Percentiles rank a stretch among this genome's conserved stretches.
These are phyloP conservation scores for Peromyscus nudipes DNA, from an alignment of 2,797 vertebrate species.

Conservation along the genomic window DNA sequence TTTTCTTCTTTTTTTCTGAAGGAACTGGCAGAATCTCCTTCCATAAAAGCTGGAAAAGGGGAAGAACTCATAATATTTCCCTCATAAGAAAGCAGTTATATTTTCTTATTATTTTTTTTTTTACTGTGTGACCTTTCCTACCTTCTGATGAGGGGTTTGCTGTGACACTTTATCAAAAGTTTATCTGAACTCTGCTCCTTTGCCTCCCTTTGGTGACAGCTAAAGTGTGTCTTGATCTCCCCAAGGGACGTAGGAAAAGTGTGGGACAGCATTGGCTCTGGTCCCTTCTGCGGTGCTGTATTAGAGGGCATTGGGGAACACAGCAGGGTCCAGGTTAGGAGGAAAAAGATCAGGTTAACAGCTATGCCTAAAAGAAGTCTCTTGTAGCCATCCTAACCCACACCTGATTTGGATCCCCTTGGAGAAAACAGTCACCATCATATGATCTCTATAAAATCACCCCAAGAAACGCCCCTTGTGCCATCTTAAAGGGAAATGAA, in stretches of 20 bases:
- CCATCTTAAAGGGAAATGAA: conserved; percentile 80
- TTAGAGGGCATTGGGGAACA: conserved; percentile 12
- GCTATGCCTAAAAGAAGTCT: conserved; percentile 52
- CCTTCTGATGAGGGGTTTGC: conserved; percentile 84
- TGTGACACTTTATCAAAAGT: conserved; percentile 86
- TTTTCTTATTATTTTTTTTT: conserved; percentile 90
- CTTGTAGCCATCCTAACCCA: conserved; percentile 10
- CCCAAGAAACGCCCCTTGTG: conserved; percentile 72
- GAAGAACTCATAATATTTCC: conserved; percentile 92
- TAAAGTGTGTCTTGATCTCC: neutral
- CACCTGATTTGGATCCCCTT: conserved; percentile 60
- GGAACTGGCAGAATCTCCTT: conserved; percentile 92
- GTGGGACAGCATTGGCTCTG: neutral
- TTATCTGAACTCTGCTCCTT: conserved; percentile 83
- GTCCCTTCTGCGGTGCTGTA: neutral
- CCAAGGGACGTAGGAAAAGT: conserved; percentile 2
- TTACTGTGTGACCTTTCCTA: conserved; percentile 89
- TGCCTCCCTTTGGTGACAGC: neutral
- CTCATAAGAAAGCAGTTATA: conserved; percentile 91
- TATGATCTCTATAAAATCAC: conserved; percentile 66
- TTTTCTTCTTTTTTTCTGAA: conserved; percentile 91
- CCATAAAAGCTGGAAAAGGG: conserved; percentile 91
- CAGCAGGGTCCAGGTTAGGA: neutral
- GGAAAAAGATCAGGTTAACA: neutral
- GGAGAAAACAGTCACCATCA: conserved; percentile 57